These are phyloP conservation scores for Puffinus mauretanicus DNA, from an alignment of 2,113 vertebrate genomes.

Conservation along the genomic window DNA sequence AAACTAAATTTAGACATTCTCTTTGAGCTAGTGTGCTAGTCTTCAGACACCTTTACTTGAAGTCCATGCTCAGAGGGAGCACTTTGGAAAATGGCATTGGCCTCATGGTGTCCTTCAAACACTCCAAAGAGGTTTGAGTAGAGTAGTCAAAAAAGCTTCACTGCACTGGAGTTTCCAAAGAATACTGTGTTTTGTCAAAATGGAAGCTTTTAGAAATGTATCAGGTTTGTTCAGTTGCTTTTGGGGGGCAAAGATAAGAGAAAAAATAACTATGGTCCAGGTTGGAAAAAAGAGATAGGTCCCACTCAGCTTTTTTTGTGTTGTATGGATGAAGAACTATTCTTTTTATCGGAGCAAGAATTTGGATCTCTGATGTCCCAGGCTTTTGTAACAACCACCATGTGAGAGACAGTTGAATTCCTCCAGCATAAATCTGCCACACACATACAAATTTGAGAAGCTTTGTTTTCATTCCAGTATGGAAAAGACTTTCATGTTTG, in stretches of 20 bases:
- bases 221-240: neutral
- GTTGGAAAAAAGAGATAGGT: neutral
- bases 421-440: neutral
- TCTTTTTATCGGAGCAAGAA: neutral
- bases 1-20: neutral
- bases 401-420: neutral
- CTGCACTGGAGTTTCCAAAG: neutral
- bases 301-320: neutral
- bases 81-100: neutral
- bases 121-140: neutral
- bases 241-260: neutral
- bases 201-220: neutral
- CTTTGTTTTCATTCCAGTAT: conserved; percentile 30
- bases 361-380: neutral
- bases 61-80: neutral
- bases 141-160: neutral
- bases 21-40: neutral
- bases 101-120: neutral
- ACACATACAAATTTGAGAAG: neutral
- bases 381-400: neutral
- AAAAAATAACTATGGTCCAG: neutral
- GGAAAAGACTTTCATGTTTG: neutral
- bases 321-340: neutral
- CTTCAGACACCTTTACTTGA: neutral
- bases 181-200: neutral